Base-by-base conservation (phyloP, 2,888 invertebrate genomes). In the Crematogaster levior region DNA sequence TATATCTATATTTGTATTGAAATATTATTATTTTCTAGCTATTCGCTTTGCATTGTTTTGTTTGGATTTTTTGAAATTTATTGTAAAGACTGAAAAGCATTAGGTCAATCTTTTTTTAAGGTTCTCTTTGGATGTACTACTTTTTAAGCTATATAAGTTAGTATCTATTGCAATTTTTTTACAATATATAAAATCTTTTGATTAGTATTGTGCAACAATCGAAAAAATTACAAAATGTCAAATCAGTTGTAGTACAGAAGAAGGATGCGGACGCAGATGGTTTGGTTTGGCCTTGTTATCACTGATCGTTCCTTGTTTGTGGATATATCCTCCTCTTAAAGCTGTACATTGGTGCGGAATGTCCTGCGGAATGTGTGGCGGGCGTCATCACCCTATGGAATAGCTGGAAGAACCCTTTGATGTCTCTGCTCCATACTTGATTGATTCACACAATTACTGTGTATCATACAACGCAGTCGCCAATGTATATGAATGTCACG, bases 231-330 rank as follows among this genome's bases (percentile, higher is more conserved):
- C 75, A 79, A 83, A 84, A 84, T 56, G 84, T 88, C 65, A 70
- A 68, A 83, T 83, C 81, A 94, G 94, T 90, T 94, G 94, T 88
- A 93, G 91, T 82, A 90, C 95, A n/a, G 97, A 97, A 93, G 96
- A 96, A 84, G 96, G 96, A 83, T 98, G 97, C 95, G 96, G 96
- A 80, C 97, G 97, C 91, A 96, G 96, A 66, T 99, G 99, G 98
- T 94, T 97, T 88, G 97, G 98, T 81, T 95, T 99, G 89, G 96
- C 98, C 40, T 95, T 99, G 85, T 96, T 99, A 77, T 98, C 98
- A 83, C 95, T 98, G 87, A 95, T 99, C 90, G 97, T 99, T 92
- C 99, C 99, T 89, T 99, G 99, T 95, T 96, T 99, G 91, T 99
- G 99, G 96, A 97, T 98, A 95, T 99, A 99, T 95, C 96, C 97